Evolutionary conservation across 2,888 invertebrate genomes (phyloP), one percentile per base, ranked within the genome.

Genomic region (Leptopterna dolabrata): DNA sequence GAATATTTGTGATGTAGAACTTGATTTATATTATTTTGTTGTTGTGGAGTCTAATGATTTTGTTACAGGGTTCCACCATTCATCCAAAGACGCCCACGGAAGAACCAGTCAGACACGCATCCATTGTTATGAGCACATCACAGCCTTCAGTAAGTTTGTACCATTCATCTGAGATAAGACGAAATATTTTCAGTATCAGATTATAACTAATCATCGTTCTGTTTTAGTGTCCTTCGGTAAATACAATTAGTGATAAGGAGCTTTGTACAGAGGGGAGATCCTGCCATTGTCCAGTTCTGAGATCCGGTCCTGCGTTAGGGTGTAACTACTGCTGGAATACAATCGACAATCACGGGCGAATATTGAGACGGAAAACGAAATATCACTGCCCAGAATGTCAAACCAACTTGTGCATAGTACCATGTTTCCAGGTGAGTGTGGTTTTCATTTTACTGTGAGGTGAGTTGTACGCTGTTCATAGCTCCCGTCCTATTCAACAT

Each of bases 301-400:
- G 97, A 85, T 95, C 95, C 11, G 97, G 97, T 0, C 96, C 97
- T 6, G 96, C 97, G 1, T 92, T 97, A 89, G 96, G 96, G 90
- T 97, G 97, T 92, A 97, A 97, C 92, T 97, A 95, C 91, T 97
- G 97, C 92, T 97, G 97, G 97, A 97, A 97, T 91, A 96, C 97
- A 0, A 96, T 96, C 76, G 97, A 97, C 91, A 94, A 94, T 76
- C 95, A 95, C 92, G 96, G 96, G 51, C 93, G 97, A 89, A 96
- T 96, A 90, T 93, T 97, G 82, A 94, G 97, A 76, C 94, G 97
- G 88, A 97, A 97, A 92, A 97, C 97, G 0, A 97, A 97, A 92
- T 97, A 96, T 92, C 96, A 97, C 91, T 97, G 97, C 92, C 97
- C 97, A 0, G 97, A 97, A 92, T 97, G 97, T 92, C 96, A 96